Evolutionary conservation across 1,140 invertebrate genomes (phyloP).

Genomic region (Bombus pascuorum): DNA sequence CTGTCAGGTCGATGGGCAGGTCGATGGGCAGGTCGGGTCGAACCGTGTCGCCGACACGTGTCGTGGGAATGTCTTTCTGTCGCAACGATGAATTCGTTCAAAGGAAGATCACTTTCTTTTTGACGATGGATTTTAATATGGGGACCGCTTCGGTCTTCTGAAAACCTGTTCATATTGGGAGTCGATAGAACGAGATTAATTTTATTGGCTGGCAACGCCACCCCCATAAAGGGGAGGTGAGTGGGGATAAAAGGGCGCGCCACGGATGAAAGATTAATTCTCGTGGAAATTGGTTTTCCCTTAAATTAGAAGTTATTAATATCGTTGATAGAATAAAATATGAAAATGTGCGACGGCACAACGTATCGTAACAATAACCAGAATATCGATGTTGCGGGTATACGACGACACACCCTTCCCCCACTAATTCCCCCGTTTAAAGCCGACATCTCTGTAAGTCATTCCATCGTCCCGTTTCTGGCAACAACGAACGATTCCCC

Average conservation of each 20-base stretch:
- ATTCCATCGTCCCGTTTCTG: too few relatives aligned
- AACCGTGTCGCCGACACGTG: constrained; percentile 52
- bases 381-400: too few relatives aligned
- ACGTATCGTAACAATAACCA: background rate
- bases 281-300: background rate
- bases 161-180: constrained; percentile 11
- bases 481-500: too few relatives aligned
- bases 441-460: too few relatives aligned
- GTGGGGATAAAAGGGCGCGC: too few relatives aligned
- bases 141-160: background rate
- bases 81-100: constrained; percentile 39
- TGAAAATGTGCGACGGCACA: background rate
- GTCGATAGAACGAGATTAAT: background rate
- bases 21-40: constrained; percentile 38
- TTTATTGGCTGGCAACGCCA: constrained; percentile 4
- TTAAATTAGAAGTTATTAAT: background rate
- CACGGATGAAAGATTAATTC: too few relatives aligned
- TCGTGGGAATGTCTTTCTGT: constrained; percentile 49
- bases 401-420: too few relatives aligned
- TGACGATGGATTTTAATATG: constrained; percentile 36
- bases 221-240: background rate
- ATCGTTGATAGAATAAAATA: background rate
- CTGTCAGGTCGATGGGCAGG: constrained; percentile 14
- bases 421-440: too few relatives aligned
- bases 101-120: background rate